Evolutionary conservation across 2,113 vertebrate species (phyloP), one percentile per base, ranked within the genome.

Genomic region (Microtus montanus): DNA sequence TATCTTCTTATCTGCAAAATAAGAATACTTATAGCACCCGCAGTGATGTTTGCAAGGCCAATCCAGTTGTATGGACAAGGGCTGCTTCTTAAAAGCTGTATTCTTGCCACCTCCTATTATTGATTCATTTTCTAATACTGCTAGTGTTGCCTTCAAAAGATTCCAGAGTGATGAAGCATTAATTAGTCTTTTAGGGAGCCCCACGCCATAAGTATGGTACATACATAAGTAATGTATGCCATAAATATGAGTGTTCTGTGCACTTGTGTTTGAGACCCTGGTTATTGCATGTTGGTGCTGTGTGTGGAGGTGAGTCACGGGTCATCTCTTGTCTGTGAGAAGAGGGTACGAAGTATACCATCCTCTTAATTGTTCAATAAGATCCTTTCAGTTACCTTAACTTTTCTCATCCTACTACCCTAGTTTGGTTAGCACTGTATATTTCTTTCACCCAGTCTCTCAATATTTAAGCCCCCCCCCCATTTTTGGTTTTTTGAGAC

Each of bases 1-100:
- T 87, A 66, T 85, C 28, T 88, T 95, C 49, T 96, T 61, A 49
- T 74, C 64, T 93, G 19, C 79, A 90, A 90, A 94, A 87, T 0
- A 82, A 52, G 11, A 20, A 73, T 80, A 84, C 79, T 84, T 70
- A 64, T 22, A 80, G 13, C 63, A 66, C 10, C n/a, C 12, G 28
- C 35, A 92, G 47, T n/a, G 58, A n/a, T 80, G 13, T 26, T 94
- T 68, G 66, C 11, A 93, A 44, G 33, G 8, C 79, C 58, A 92
- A 47, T 30, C 14, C 58, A 95, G 61, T 9, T 33, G 84, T 5
- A 74, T 24, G n/a, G 12, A 87, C 19, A 89, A 52, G 52, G 83
- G 70, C 64, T 75, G n/a, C 38, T 87, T 79, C 38, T 90, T 33
- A 92, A 94, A 70, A 88, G 52, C 61, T 92, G 3, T 4, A 6